Percentiles rank a stretch among this genome's conserved stretches.
Evolutionary conservation across 2,888 invertebrate genomes (phyloP).

Genomic region (Eilema sororculum): DNA sequence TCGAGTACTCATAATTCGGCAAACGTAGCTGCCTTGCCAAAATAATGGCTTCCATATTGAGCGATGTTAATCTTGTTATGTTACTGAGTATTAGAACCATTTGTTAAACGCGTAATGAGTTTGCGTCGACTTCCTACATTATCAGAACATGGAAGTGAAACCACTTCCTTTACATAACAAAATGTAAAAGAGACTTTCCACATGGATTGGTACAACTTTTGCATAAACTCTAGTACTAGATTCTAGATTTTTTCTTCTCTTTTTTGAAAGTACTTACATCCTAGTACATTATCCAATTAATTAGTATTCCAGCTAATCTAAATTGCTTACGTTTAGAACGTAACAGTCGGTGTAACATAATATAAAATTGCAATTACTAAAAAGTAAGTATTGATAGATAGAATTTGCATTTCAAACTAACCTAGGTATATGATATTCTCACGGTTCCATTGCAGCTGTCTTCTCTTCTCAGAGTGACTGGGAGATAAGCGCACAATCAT

Average conservation of each 20-base stretch:
- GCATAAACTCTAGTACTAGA: neutral
- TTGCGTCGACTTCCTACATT: slow-evolving; percentile 54
- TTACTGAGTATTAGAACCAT: slow-evolving; percentile 23
- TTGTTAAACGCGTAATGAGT: slow-evolving; percentile 43
- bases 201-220: slow-evolving; percentile 7
- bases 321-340: neutral
- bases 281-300: neutral
- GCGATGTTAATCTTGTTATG: neutral
- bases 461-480: neutral
- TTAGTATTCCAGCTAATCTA: neutral
- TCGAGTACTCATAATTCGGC: neutral
- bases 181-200: slow-evolving; percentile 51
- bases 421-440: neutral
- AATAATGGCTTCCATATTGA: slow-evolving; percentile 5
- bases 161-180: slow-evolving; percentile 52
- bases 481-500: neutral
- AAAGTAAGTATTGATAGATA: too few relatives aligned
- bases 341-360: neutral
- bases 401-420: neutral
- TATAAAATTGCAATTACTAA: too few relatives aligned
- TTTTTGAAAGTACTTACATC: neutral
- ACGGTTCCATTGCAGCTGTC: neutral
- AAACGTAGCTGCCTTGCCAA: neutral
- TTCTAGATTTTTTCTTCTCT: neutral
- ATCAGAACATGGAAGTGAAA: slow-evolving; percentile 57